phyloP scores from a whole-genome alignment of 37 sponge, comb jelly and placozoan species.

The Corticium candelabrum region DNA sequence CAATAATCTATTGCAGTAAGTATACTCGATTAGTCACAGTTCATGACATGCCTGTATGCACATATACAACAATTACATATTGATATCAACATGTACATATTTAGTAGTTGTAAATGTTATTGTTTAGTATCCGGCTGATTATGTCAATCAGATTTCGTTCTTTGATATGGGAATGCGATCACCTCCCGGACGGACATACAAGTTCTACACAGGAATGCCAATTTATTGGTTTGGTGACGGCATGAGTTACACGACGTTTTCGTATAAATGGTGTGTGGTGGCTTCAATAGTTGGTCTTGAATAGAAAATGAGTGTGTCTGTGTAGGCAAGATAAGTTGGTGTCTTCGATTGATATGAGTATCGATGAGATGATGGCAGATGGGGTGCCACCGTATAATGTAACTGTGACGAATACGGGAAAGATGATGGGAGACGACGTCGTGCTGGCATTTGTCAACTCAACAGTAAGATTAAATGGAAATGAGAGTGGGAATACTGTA shows the following conservation, averaged over 20 bases:
- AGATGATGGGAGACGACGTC: constrained; percentile 26
- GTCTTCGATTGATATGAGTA: not conserved
- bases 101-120: not conserved
- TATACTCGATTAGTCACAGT: too few species aligned
- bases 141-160: constrained; percentile 55
- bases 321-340: constrained; percentile 2
- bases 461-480: too few species aligned
- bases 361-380: not conserved
- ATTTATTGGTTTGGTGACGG: constrained; percentile 61
- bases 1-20: too few species aligned
- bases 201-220: constrained; percentile 59
- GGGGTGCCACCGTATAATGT: constrained; percentile 25
- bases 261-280: constrained; percentile 29
- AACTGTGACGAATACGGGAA: constrained; percentile 63
- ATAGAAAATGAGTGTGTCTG: not conserved
- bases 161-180: constrained; percentile 54
- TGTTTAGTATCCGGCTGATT: constrained; percentile 57
- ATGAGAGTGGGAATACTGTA: too few species aligned
- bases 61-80: not conserved
- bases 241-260: constrained; percentile 59
- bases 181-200: constrained; percentile 63
- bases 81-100: not conserved
- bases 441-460: constrained; percentile 48
- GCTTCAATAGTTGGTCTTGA: not conserved
- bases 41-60: too few species aligned